phyloP scores from a whole-genome alignment of 2,113 vertebrate genomes.

The Polyodon spathula region DNA sequence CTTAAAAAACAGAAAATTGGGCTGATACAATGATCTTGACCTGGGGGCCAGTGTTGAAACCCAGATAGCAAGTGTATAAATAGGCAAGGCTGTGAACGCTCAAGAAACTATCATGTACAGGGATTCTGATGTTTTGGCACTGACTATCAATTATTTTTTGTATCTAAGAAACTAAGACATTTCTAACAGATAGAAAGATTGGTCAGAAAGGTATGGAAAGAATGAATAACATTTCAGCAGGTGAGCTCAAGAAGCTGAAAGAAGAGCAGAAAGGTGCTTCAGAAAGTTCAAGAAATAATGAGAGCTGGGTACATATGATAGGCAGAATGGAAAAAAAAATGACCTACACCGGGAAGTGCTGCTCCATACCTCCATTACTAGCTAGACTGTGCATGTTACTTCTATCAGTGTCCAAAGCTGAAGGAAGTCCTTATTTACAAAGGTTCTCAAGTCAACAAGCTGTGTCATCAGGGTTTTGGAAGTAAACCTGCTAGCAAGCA shows the following conservation, averaged over 20 bases:
- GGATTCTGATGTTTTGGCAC: constrained; percentile 29
- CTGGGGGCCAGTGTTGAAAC: constrained; percentile 21
- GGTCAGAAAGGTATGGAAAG: too few relatives aligned
- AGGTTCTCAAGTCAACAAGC: constrained; percentile 39
- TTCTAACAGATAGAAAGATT: too few relatives aligned
- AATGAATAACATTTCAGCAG: too few relatives aligned
- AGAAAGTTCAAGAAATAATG: neutral
- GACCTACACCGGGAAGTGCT: neutral
- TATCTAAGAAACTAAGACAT: too few relatives aligned
- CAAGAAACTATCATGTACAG: constrained; percentile 25
- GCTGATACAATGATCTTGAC: constrained; percentile 23
- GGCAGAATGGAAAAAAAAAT: too few relatives aligned
- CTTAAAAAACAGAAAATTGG: constrained; percentile 6
- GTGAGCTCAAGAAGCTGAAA: too few relatives aligned
- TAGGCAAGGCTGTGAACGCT: constrained; percentile 25
- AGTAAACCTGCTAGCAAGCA: constrained; percentile 28
- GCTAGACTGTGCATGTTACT: neutral
- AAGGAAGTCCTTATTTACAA: constrained; percentile 41
- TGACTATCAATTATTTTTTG: constrained; percentile 29
- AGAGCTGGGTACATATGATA: too few relatives aligned
- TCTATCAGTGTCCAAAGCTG: constrained; percentile 26
- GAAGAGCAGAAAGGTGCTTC: too few relatives aligned
- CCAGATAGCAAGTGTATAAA: constrained; percentile 30
- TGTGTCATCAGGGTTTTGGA: constrained; percentile 44
- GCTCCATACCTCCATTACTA: neutral